Conservation (phyloP, 2,113 vertebrate genomes). For the Boulengeromyrus knoepffleri region DNA sequence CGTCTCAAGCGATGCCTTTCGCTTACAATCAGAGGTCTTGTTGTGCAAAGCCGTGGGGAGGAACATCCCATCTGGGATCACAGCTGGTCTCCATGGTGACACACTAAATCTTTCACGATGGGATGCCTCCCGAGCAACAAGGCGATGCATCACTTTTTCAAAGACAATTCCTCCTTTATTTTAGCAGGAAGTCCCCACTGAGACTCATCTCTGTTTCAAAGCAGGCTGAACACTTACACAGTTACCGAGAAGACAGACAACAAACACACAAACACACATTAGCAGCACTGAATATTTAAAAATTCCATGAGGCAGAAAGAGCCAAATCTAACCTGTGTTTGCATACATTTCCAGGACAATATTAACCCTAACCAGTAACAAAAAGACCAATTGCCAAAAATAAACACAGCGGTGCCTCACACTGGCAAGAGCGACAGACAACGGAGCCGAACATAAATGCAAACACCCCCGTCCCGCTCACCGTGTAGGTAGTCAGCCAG, state of each 20-base stretch:
- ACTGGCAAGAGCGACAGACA: not conserved
- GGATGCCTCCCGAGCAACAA: not conserved
- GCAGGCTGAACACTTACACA: not conserved
- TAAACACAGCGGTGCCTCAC: not conserved
- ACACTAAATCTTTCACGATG: not conserved
- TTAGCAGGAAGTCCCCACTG: not conserved
- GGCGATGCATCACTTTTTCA: not conserved
- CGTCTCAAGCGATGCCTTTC: not conserved
- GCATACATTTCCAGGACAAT: not conserved
- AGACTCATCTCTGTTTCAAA: not conserved
- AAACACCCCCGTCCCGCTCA: slow-evolving; percentile 49
- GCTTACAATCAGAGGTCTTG: not conserved
- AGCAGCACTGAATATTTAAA: not conserved
- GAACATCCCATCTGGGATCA: not conserved
- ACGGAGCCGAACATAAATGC: not conserved
- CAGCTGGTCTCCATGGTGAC: not conserved
- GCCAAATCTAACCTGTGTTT: not conserved
- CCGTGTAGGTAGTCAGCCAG: slow-evolving; percentile 98
- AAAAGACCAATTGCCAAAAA: not conserved
- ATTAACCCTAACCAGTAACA: not conserved
- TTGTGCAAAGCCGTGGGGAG: not conserved
- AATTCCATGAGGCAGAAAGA: not conserved
- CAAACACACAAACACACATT: not conserved
- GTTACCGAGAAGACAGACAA: not conserved
- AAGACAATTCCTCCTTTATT: not conserved